Percentiles rank a stretch among this genome's conserved stretches.
Evolutionary conservation across 2,797 vertebrate genomes (phyloP).

Genomic region (Sphaeramia orbicularis): DNA sequence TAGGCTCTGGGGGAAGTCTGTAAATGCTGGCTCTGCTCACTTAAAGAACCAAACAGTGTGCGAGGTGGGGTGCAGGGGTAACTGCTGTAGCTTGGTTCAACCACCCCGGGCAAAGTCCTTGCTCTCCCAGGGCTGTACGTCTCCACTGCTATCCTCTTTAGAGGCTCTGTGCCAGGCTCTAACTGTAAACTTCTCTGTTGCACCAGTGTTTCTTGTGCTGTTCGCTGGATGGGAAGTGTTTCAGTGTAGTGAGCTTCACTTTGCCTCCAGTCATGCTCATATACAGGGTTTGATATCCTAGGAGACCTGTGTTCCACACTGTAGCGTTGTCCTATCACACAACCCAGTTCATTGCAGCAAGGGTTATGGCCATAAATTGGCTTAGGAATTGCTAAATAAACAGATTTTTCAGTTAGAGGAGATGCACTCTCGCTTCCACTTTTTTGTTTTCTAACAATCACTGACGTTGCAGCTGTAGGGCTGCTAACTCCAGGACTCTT

Average conservation of each 20-base stretch:
- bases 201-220: constrained; percentile 61
- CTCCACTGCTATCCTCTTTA: constrained; percentile 67
- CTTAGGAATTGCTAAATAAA: constrained; percentile 87
- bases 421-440: constrained; percentile 47
- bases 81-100: constrained; percentile 75
- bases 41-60: constrained; percentile 66
- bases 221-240: constrained; percentile 66
- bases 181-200: constrained; percentile 74
- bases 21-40: constrained; percentile 72
- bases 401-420: constrained; percentile 61
- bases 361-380: constrained; percentile 87
- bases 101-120: constrained; percentile 59
- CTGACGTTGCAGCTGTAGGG: constrained; percentile 56
- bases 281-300: constrained; percentile 64
- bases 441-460: constrained; percentile 59
- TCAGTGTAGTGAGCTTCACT: constrained; percentile 61
- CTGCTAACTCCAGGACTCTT: constrained; percentile 70
- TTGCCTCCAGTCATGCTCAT: constrained; percentile 77
- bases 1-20: constrained; percentile 76
- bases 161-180: constrained; percentile 62
- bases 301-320: constrained; percentile 66
- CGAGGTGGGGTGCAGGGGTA: constrained; percentile 71
- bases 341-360: constrained; percentile 84
- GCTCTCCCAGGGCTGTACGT: constrained; percentile 65
- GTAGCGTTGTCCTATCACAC: constrained; percentile 77